Percentiles rank a stretch among this genome's conserved stretches.
phyloP scores from a whole-genome alignment of 2,113 vertebrate genomes.

The Pelmatolapia mariae region DNA sequence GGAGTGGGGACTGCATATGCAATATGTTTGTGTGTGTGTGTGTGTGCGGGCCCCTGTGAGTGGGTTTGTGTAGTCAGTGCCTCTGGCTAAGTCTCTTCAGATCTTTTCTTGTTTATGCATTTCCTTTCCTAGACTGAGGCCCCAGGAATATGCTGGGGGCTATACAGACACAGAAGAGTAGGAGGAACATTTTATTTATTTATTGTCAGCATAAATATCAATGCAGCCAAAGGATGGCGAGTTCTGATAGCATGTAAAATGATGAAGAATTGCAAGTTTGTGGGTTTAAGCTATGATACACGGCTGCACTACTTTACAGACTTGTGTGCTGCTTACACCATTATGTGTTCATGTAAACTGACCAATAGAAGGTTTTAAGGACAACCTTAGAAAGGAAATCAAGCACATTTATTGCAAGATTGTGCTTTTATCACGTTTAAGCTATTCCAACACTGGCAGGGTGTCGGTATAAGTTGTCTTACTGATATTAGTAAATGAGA shows the following conservation, averaged over 20 bases:
- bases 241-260: slow-evolving; percentile 58
- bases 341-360: neutral
- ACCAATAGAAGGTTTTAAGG: neutral
- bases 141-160: slow-evolving; percentile 81
- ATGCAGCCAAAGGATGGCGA: slow-evolving; percentile 83
- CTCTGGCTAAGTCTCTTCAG: slow-evolving; percentile 72
- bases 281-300: slow-evolving; percentile 7
- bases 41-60: neutral
- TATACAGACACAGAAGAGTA: slow-evolving; percentile 83
- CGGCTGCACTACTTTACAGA: neutral
- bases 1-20: neutral
- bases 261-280: slow-evolving; percentile 65
- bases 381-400: neutral
- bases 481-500: neutral
- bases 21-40: neutral
- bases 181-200: slow-evolving; percentile 86
- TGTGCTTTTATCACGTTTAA: neutral
- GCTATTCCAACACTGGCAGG: neutral
- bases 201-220: slow-evolving; percentile 90
- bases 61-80: slow-evolving; percentile 53
- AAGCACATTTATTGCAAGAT: neutral
- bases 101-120: slow-evolving; percentile 68
- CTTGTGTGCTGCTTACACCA: neutral
- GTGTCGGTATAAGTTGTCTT: neutral
- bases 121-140: slow-evolving; percentile 72